Conservation (phyloP, 2,888 invertebrate genomes). For the Hetaerina titia region DNA sequence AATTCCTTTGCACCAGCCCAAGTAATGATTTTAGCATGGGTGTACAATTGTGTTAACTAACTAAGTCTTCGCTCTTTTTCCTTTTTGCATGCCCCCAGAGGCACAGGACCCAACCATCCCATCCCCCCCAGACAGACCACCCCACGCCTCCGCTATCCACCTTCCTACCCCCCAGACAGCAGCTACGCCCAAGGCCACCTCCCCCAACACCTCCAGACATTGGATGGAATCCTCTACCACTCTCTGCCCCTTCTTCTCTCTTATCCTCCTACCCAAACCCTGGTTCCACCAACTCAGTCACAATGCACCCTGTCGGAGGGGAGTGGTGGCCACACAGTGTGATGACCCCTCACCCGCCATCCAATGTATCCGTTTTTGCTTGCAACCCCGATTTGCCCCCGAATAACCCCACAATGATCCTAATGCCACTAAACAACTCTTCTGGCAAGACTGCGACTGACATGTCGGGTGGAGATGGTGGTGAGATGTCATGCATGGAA, state of each 20-base stretch:
- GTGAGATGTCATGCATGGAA: conserved; percentile 43
- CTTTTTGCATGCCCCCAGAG: conserved; percentile 66
- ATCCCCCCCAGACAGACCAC: conserved; percentile 6
- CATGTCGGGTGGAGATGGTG: conserved; percentile 43
- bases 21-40: conserved; percentile 33
- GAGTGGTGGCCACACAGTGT: background rate
- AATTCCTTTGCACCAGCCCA: conserved; percentile 29
- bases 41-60: conserved; percentile 51
- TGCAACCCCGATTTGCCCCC: conserved; percentile 35
- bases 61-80: conserved; percentile 50
- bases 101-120: conserved; percentile 50
- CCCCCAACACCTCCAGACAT: background rate
- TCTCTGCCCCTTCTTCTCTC: background rate
- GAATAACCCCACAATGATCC: conserved; percentile 37
- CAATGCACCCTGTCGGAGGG: background rate
- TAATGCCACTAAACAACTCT: conserved; percentile 42
- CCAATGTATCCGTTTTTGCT: conserved; percentile 19
- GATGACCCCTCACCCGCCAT: background rate
- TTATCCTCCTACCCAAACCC: background rate
- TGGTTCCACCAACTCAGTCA: background rate
- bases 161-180: background rate
- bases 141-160: background rate
- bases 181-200: background rate
- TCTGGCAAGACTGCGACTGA: conserved; percentile 50
- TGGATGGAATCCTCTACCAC: background rate